Evolutionary conservation across 2,113 vertebrate genomes (phyloP).

Genomic region (Saimiri boliviensis): DNA sequence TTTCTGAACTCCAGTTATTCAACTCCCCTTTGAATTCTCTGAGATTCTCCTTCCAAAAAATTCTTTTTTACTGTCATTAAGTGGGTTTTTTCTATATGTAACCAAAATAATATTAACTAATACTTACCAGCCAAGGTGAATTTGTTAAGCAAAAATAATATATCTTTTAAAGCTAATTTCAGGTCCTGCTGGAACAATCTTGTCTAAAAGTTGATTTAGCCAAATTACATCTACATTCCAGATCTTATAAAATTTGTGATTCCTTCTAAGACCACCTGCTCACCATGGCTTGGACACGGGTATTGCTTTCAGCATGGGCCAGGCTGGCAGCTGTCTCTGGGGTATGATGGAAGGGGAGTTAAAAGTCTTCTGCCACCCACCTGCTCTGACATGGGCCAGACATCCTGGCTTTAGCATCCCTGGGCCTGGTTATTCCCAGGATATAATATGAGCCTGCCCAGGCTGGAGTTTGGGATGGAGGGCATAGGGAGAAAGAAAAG

Average conservation of each 20-base stretch:
- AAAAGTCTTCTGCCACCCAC: not conserved
- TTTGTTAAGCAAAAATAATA: not conserved
- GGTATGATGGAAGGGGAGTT: not conserved
- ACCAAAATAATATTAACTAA: not conserved
- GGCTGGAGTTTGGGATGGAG: not conserved
- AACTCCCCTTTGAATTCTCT: not conserved
- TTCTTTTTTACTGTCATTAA: not conserved
- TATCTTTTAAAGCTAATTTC: not conserved
- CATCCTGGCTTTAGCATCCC: not conserved
- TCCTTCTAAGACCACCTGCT: not conserved
- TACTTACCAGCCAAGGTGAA: not conserved
- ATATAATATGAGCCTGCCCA: not conserved
- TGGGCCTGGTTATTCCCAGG: not conserved
- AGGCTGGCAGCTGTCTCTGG: not conserved
- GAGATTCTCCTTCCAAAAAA: not conserved
- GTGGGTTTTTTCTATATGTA: no score
- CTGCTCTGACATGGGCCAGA: not conserved
- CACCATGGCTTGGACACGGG: not conserved
- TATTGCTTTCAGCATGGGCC: not conserved
- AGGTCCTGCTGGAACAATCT: not conserved
- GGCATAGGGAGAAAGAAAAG: not conserved
- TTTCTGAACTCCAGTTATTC: not conserved
- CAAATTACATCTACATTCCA: not conserved
- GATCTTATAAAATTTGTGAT: not conserved
- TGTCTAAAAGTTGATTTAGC: not conserved